phyloP scores from a whole-genome alignment of 2,113 vertebrate species.

The Falcunculus frontatus region DNA sequence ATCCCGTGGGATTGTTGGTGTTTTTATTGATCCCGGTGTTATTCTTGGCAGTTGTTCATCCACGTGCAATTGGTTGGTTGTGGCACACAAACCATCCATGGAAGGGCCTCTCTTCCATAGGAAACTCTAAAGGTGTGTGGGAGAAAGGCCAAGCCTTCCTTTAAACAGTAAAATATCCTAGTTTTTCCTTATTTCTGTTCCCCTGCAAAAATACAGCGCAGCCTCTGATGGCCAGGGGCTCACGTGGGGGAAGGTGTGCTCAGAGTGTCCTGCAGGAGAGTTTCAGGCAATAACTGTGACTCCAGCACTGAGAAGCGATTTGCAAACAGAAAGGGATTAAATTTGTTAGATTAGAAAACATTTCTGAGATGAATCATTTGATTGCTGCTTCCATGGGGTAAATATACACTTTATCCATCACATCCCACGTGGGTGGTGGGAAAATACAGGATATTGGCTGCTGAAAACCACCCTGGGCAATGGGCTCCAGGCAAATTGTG shows the following conservation, averaged over 20 bases:
- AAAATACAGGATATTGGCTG: background rate
- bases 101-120: background rate
- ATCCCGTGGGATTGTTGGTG: fast-evolving
- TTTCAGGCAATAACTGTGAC: fast-evolving
- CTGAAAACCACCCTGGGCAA: background rate
- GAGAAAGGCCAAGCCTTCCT: background rate
- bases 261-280: background rate
- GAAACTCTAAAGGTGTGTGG: fast-evolving
- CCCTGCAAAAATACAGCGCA: fast-evolving
- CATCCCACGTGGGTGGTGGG: fast-evolving
- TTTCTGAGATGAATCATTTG: background rate
- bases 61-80: background rate
- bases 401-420: background rate
- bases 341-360: background rate
- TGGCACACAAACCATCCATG: fast-evolving
- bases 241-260: fast-evolving
- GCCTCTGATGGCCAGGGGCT: fast-evolving
- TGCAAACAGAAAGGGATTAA: background rate
- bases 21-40: background rate
- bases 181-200: background rate
- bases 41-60: background rate
- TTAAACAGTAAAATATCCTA: background rate
- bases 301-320: background rate
- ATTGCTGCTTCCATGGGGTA: background rate
- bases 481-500: background rate